phyloP scores from a whole-genome alignment of 37 sponge, comb jelly and placozoan genomes.

The Theonella swinhoei region DNA sequence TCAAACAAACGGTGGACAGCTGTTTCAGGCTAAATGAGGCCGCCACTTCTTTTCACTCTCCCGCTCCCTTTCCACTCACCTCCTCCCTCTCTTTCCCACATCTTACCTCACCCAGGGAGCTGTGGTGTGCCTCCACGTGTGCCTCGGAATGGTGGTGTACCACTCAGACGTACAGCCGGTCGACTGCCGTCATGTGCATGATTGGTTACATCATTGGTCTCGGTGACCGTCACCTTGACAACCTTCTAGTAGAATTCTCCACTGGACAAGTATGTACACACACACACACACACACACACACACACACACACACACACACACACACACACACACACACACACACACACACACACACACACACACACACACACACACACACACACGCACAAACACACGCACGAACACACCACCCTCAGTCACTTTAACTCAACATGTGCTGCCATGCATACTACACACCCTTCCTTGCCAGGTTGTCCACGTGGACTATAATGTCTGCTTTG shows the following conservation, averaged over 20 bases:
- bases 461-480: constrained; percentile 94
- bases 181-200: constrained; percentile 98
- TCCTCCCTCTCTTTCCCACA: not conserved
- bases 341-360: not conserved
- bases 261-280: constrained; percentile 80
- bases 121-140: constrained; percentile 95
- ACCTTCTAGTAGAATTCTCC: constrained; percentile 91
- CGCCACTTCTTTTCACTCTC: not conserved
- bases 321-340: not conserved
- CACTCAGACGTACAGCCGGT: constrained; percentile 87
- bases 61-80: not conserved
- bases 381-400: no score
- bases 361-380: not conserved
- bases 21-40: not conserved
- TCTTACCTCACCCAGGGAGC: constrained; percentile 53
- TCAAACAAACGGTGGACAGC: not conserved
- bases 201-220: constrained; percentile 99
- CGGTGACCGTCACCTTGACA: constrained; percentile 99
- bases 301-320: not conserved
- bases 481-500: constrained; percentile 99
- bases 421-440: not conserved
- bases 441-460: no score
- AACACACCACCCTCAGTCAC: no score
- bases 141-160: constrained; percentile 97
- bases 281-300: no score